These are phyloP conservation scores for Tachuris rubrigastra DNA, from an alignment of 2,113 vertebrate genomes.

Conservation along the genomic window DNA sequence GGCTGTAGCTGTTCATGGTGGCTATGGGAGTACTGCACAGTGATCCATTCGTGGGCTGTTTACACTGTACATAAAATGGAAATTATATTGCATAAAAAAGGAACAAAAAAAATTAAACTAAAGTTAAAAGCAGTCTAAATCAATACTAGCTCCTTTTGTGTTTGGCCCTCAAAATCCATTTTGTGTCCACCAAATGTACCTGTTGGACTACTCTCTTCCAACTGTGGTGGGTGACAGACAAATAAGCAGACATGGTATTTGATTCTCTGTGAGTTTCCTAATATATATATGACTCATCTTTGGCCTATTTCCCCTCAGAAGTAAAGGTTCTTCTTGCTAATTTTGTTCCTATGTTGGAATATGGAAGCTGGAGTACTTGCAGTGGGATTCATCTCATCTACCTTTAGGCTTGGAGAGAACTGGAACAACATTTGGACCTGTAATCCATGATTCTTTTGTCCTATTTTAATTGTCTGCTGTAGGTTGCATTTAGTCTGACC, in stretches of 20 bases:
- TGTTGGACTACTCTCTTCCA: neutral
- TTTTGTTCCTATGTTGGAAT: neutral
- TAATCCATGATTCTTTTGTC: neutral
- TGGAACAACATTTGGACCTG: neutral
- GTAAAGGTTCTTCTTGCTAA: neutral
- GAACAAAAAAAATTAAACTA: neutral
- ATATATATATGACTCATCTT: neutral
- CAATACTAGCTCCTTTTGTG: neutral
- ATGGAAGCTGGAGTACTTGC: neutral
- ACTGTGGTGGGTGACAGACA: neutral
- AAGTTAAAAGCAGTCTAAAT: neutral
- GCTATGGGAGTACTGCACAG: neutral
- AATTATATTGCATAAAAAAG: neutral
- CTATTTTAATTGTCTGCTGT: neutral
- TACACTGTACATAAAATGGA: neutral
- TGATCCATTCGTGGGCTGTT: neutral
- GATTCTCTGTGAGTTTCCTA: neutral
- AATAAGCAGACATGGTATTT: neutral
- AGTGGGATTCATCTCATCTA: neutral
- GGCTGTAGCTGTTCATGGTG: fast-evolving
- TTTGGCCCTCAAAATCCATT: neutral
- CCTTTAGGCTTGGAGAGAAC: neutral
- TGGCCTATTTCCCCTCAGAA: neutral
- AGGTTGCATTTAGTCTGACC: neutral
- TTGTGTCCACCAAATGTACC: neutral